These are phyloP conservation scores for Lanistes nyassanus DNA, from an alignment of 1,140 invertebrate genomes.

Conservation along the genomic window DNA sequence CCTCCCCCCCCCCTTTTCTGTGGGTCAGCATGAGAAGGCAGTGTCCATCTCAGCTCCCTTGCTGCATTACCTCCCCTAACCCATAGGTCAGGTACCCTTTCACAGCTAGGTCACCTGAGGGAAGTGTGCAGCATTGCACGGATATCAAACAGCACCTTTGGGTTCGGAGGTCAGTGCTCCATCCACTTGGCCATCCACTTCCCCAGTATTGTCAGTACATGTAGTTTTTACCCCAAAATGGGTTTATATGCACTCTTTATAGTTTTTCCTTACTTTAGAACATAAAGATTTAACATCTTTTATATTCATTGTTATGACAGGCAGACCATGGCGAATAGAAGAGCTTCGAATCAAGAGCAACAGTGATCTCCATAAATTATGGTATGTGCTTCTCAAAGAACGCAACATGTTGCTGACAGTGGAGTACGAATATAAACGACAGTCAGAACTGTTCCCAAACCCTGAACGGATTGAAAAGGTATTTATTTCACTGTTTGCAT, in stretches of 20 bases:
- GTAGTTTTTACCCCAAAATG: too few relatives aligned
- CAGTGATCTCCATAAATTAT: conserved; percentile 95
- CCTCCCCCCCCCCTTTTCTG: too few relatives aligned
- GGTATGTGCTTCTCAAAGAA: conserved; percentile 96
- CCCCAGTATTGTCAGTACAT: not conserved
- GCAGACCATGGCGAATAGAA: conserved; percentile 88
- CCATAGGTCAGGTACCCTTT: too few relatives aligned
- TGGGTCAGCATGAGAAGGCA: too few relatives aligned
- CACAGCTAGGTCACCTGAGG: too few relatives aligned
- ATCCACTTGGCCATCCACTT: too few relatives aligned
- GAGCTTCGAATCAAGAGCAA: conserved; percentile 96
- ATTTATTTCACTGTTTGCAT: not conserved
- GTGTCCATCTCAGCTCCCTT: too few relatives aligned
- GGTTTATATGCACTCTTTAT: too few relatives aligned
- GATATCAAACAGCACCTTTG: not conserved
- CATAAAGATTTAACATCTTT: not conserved
- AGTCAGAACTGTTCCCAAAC: conserved; percentile 84
- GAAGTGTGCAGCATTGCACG: not conserved
- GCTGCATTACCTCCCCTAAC: too few relatives aligned
- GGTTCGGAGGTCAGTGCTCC: too few relatives aligned
- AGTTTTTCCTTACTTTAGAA: not conserved
- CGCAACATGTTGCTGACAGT: conserved; percentile 97
- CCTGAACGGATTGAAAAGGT: conserved; percentile 96
- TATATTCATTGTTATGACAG: conserved; percentile 46
- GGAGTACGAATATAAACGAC: conserved; percentile 83